Evolutionary conservation across 2,113 vertebrate genomes (phyloP).

Genomic region (Sigmodon hispidus): DNA sequence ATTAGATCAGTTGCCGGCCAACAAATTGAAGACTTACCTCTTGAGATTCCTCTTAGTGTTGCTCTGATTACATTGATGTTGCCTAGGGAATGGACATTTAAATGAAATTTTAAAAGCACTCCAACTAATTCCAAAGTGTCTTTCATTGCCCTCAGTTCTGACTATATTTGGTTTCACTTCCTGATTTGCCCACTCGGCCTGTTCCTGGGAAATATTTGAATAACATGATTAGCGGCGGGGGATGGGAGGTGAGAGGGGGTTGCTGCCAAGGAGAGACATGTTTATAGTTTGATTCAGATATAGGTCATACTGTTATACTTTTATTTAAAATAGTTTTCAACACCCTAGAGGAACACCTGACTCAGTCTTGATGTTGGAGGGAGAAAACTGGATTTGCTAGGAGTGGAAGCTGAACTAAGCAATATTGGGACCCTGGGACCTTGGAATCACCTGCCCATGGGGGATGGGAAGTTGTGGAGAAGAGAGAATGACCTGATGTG

Average conservation of each 20-base stretch:
- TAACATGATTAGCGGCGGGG: constrained; percentile 34
- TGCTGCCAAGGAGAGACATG: constrained; percentile 18
- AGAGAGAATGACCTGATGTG: too few species aligned
- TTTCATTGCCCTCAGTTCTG: constrained; percentile 7
- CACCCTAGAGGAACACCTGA: too few species aligned
- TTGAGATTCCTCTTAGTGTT: constrained; percentile 40
- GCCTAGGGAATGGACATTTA: constrained; percentile 61
- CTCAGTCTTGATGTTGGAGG: too few species aligned
- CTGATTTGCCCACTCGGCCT: constrained; percentile 54
- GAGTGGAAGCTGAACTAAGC: too few species aligned
- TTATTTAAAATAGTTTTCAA: background rate
- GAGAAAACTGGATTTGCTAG: too few species aligned
- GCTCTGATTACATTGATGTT: constrained; percentile 61
- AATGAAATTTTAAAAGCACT: constrained; percentile 58
- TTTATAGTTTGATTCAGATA: constrained; percentile 38
- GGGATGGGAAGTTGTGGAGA: too few species aligned
- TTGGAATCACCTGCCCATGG: too few species aligned
- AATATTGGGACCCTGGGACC: too few species aligned
- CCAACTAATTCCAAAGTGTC: constrained; percentile 37
- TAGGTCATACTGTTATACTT: background rate
- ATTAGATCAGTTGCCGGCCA: constrained; percentile 21
- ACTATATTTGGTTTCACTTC: constrained; percentile 68
- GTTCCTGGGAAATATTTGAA: constrained; percentile 67
- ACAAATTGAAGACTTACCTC: constrained; percentile 59
- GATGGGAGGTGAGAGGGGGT: constrained; percentile 45